A percentile compares a stretch with the other conserved stretches of the same genome.
Conservation (phyloP, 2,888 invertebrate genomes). For the Aspidapion aeneum region DNA sequence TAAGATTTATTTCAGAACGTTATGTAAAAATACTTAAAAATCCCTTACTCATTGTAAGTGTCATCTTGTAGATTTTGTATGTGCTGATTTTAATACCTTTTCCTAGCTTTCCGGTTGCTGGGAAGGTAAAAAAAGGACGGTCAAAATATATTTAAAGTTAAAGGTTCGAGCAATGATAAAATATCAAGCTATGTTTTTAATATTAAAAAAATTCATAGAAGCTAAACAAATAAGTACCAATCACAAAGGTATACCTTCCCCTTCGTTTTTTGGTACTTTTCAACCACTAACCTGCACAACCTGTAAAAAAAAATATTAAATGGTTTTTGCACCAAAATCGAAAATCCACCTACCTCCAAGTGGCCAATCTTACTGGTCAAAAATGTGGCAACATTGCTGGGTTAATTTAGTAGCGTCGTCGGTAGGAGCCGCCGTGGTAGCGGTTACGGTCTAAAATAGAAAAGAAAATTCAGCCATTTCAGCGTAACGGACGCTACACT, state of each 20-base stretch:
- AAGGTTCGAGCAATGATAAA: too few species aligned
- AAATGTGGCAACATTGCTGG: constrained; percentile 10
- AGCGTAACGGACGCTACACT: too few species aligned
- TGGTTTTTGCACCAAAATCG: constrained; percentile 15
- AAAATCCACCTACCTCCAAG: constrained; percentile 40
- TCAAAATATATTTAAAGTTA: too few species aligned
- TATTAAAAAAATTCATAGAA: too few species aligned
- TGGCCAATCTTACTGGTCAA: constrained; percentile 46
- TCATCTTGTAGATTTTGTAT: too few species aligned
- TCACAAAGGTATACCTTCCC: not conserved
- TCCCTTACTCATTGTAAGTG: too few species aligned
- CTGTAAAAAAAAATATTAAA: constrained; percentile 31
- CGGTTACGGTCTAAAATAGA: constrained; percentile 21
- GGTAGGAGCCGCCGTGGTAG: constrained; percentile 20
- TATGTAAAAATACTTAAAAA: too few species aligned
- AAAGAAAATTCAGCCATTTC: constrained; percentile 9
- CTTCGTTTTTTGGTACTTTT: not conserved
- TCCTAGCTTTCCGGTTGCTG: too few species aligned
- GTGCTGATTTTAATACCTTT: too few species aligned
- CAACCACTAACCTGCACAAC: constrained; percentile 33
- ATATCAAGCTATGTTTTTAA: too few species aligned
- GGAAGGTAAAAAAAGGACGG: too few species aligned
- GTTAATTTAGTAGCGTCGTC: constrained; percentile 17
- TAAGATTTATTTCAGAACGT: too few species aligned
- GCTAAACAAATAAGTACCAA: not conserved